phyloP scores from a whole-genome alignment of 2,797 vertebrate genomes.

The Hippocampus kuda region DNA sequence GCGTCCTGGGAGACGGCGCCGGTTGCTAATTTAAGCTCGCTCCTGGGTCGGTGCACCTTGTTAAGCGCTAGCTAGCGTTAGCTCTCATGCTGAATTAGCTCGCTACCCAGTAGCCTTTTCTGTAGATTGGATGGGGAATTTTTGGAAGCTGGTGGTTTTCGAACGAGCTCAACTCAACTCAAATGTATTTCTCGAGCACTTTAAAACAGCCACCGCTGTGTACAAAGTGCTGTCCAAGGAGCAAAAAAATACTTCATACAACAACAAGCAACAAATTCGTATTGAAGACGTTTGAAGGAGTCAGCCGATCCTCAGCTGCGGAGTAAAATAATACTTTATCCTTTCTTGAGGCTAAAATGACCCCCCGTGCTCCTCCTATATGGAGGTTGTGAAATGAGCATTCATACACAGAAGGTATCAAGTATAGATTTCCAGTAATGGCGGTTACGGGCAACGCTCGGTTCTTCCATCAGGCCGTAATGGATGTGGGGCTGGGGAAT shows the following conservation, averaged over 20 bases:
- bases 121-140: too few relatives aligned
- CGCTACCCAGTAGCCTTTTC: too few relatives aligned
- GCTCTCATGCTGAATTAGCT: background rate
- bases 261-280: too few relatives aligned
- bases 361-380: slow-evolving; percentile 27
- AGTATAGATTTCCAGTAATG: slow-evolving; percentile 67
- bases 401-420: slow-evolving; percentile 53
- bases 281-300: too few relatives aligned
- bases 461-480: slow-evolving; percentile 35
- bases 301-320: too few relatives aligned
- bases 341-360: slow-evolving; percentile 27
- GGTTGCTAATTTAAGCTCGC: slow-evolving; percentile 62
- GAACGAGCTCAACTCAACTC: too few relatives aligned
- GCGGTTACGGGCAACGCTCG: slow-evolving; percentile 39
- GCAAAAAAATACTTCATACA: too few relatives aligned
- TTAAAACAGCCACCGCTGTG: too few relatives aligned
- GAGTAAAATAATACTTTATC: background rate
- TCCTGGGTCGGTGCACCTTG: slow-evolving; percentile 46
- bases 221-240: too few relatives aligned
- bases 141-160: too few relatives aligned
- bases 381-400: slow-evolving; percentile 42
- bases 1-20: slow-evolving; percentile 55
- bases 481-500: slow-evolving; percentile 34
- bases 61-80: too few relatives aligned
- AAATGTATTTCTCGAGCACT: too few relatives aligned